Percentiles rank a stretch among this genome's conserved stretches.
These are phyloP conservation scores for Tupaia chinensis DNA, from an alignment of 2,113 vertebrate genomes.

Conservation along the genomic window DNA sequence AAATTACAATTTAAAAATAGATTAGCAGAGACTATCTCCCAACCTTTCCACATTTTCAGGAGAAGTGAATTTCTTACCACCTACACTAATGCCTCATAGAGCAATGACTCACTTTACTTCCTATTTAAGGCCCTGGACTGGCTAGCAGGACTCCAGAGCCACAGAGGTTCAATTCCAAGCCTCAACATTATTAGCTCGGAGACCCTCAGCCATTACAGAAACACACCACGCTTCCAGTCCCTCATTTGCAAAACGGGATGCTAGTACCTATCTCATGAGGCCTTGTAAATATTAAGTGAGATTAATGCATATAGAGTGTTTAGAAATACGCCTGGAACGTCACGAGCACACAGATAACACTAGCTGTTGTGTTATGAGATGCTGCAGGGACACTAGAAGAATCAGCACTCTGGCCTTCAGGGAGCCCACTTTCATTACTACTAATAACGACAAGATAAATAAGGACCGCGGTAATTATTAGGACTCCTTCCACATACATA, in stretches of 20 bases:
- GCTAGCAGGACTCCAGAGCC: not conserved
- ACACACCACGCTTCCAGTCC: not conserved
- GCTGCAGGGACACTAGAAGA: not conserved
- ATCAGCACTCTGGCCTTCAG: not conserved
- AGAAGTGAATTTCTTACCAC: not conserved
- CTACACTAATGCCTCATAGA: not conserved
- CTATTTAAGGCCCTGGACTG: not conserved
- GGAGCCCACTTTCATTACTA: constrained; percentile 11
- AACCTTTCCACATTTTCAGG: constrained; percentile 22
- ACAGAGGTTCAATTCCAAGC: not conserved
- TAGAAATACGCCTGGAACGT: constrained; percentile 11
- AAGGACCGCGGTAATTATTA: not conserved
- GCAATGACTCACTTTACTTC: not conserved
- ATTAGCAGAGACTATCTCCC: not conserved
- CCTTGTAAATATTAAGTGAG: constrained; percentile 69
- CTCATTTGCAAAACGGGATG: constrained; percentile 59
- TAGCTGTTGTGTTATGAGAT: constrained; percentile 55
- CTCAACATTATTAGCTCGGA: constrained; percentile 57
- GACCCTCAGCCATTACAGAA: constrained; percentile 34
- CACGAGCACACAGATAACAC: constrained; percentile 53
- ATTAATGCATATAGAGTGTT: constrained; percentile 64
- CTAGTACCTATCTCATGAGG: constrained; percentile 55
- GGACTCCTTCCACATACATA: not conserved
- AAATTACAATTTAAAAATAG: not conserved
- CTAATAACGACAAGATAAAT: constrained; percentile 39